Evolutionary conservation across 1,140 invertebrate genomes (phyloP).

Genomic region (Aphis craccivora): DNA sequence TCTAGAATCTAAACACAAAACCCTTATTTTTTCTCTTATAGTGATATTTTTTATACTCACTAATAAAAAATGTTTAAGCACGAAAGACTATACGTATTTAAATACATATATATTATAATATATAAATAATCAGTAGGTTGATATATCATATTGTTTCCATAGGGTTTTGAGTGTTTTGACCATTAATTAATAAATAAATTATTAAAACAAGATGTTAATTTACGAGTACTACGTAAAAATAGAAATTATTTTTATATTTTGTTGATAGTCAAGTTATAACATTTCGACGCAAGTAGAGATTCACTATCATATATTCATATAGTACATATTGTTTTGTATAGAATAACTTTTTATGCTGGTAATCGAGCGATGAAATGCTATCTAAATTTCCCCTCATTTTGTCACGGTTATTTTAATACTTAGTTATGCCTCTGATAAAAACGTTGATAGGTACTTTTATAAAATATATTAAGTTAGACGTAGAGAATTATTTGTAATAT

Average conservation of each 20-base stretch:
- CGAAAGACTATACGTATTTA: too few relatives aligned
- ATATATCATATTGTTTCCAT: not conserved
- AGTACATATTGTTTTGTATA: not conserved
- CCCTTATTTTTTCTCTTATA: not conserved
- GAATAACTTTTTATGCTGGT: not conserved
- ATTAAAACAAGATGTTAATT: not conserved
- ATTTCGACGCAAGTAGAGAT: not conserved
- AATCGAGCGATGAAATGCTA: not conserved
- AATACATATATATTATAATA: too few relatives aligned
- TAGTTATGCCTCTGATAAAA: not conserved
- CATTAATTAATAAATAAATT: not conserved
- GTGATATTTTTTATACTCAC: too few relatives aligned
- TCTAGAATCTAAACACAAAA: not conserved
- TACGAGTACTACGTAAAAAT: not conserved
- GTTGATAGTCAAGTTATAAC: not conserved
- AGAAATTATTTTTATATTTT: conserved; percentile 17
- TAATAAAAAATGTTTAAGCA: too few relatives aligned
- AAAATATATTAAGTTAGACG: not conserved
- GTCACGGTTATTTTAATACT: conserved; percentile 2
- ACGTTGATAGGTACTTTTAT: too few relatives aligned
- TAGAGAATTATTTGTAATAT: not conserved
- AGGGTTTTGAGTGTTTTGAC: not conserved
- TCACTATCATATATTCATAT: not conserved
- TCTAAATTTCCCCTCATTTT: not conserved
- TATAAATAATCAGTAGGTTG: not conserved